A percentile compares a stretch with the other conserved stretches of the same genome.
These are phyloP conservation scores for Syritta pipiens DNA, from an alignment of 2,888 invertebrate genomes.

Conservation along the genomic window DNA sequence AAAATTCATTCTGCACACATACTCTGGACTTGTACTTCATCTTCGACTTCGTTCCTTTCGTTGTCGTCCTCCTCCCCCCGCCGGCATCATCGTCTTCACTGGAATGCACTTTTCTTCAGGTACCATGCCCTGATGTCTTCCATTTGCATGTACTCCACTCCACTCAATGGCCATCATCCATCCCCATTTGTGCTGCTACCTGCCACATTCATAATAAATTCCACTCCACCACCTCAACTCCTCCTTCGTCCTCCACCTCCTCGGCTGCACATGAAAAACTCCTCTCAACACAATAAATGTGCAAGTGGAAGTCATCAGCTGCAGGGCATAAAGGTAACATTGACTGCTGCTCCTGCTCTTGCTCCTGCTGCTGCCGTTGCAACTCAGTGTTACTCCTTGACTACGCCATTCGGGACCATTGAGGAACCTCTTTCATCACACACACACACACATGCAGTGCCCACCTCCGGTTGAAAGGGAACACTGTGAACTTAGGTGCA, in stretches of 20 bases:
- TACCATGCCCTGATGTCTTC: constrained; percentile 55
- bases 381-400: constrained; percentile 44
- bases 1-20: constrained; percentile 45
- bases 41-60: too few species aligned
- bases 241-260: neutral
- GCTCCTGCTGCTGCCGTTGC: constrained; percentile 32
- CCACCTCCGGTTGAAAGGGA: constrained; percentile 22
- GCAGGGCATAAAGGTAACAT: constrained; percentile 65
- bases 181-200: constrained; percentile 65
- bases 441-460: neutral
- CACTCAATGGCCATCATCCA: constrained; percentile 60
- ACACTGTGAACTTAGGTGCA: constrained; percentile 59
- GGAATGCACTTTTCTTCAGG: constrained; percentile 56
- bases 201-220: constrained; percentile 68
- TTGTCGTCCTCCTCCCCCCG: too few species aligned
- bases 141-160: constrained; percentile 54
- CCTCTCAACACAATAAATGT: constrained; percentile 61
- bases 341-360: constrained; percentile 38
- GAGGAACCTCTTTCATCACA: constrained; percentile 12
- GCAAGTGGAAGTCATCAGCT: constrained; percentile 68
- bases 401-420: constrained; percentile 36
- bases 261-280: constrained; percentile 13
- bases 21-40: too few species aligned
- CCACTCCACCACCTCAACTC: constrained; percentile 40
- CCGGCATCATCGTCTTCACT: constrained; percentile 8